Percentiles rank a stretch among this genome's conserved stretches.
phyloP scores from a whole-genome alignment of 2,113 vertebrate species.

The Nestor notabilis region DNA sequence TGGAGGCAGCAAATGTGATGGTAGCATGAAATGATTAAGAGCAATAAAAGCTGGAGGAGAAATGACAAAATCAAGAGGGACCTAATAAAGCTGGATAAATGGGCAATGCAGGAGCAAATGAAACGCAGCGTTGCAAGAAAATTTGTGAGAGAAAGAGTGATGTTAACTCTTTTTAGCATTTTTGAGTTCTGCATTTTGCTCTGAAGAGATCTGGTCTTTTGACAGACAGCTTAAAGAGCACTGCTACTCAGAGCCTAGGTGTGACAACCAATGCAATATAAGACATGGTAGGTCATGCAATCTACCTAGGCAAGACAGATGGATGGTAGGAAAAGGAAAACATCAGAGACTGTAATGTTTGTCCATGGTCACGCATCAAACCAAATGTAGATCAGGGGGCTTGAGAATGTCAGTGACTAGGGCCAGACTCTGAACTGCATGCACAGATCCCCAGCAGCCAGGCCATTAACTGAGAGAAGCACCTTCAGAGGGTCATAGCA shows the following conservation, averaged over 20 bases:
- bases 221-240: background rate
- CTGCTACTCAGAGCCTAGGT: background rate
- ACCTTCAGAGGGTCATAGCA: background rate
- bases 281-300: background rate
- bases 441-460: background rate
- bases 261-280: background rate
- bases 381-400: background rate
- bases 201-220: background rate
- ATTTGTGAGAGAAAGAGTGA: background rate
- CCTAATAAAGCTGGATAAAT: slow-evolving; percentile 8
- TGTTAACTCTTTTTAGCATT: background rate
- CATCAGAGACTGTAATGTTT: background rate
- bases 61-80: background rate
- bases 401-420: background rate
- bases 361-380: background rate
- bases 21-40: background rate
- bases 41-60: background rate
- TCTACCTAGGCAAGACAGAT: background rate
- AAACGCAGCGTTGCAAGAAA: background rate
- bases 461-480: background rate
- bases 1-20: background rate
- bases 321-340: background rate
- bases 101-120: background rate
- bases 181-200: background rate
- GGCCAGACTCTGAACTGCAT: background rate